Percentiles rank a stretch among this genome's conserved stretches.
phyloP scores from a whole-genome alignment of 2,113 vertebrate species.

The Dromiciops gliroides region DNA sequence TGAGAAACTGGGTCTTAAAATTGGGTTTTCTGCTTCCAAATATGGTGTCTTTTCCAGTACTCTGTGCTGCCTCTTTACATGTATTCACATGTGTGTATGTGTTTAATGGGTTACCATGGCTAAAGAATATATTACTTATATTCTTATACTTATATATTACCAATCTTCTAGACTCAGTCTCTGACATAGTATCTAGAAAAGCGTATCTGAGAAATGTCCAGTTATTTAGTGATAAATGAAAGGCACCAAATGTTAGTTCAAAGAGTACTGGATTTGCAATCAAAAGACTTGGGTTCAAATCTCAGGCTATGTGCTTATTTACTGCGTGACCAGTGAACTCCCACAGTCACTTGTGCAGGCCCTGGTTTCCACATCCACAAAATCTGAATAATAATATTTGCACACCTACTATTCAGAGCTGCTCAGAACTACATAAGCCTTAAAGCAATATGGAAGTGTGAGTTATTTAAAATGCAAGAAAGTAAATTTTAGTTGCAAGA shows the following conservation, averaged over 20 bases:
- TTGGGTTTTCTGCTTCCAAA: no score
- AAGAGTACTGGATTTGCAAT: background rate
- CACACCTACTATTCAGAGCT: background rate
- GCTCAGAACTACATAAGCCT: background rate
- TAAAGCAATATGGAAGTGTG: background rate
- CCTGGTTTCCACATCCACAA: background rate
- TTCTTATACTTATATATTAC: no score
- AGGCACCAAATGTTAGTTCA: background rate
- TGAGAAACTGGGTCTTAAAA: no score
- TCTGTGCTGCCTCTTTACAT: no score
- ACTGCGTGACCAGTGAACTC: no score
- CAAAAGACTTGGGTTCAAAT: background rate
- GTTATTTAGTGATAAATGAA: background rate
- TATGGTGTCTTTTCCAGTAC: no score
- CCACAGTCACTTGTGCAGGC: background rate
- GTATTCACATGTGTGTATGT: no score
- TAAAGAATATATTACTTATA: no score
- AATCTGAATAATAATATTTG: background rate
- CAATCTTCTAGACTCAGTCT: conserved; percentile 41
- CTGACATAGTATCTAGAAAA: conserved; percentile 22
- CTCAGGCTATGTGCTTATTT: background rate
- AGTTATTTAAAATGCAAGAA: conserved; percentile 23
- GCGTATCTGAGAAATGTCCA: conserved; percentile 21
- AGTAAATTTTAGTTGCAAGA: conserved; percentile 31
- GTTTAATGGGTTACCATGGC: no score